Evolutionary conservation across 2,113 vertebrate genomes (phyloP).

Genomic region (Fregetta grallaria): DNA sequence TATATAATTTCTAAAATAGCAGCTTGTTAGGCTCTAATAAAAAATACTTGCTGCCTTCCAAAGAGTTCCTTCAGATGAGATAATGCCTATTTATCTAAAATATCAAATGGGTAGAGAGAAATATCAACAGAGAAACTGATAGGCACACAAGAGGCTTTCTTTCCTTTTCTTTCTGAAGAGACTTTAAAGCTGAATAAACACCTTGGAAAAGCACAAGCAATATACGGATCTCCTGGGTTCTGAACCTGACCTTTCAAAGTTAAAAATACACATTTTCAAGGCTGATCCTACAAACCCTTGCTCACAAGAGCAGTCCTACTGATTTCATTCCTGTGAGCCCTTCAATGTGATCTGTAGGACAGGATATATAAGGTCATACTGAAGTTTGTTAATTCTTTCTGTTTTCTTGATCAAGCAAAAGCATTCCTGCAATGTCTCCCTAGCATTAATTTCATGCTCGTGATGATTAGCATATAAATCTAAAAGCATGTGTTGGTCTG

Average conservation of each 20-base stretch:
- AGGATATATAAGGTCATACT: neutral
- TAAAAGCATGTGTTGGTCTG: neutral
- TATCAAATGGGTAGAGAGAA: conserved; percentile 39
- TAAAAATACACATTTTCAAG: conserved; percentile 45
- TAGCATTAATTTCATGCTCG: neutral
- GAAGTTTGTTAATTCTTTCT: neutral
- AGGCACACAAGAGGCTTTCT: conserved; percentile 48
- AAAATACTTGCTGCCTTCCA: neutral
- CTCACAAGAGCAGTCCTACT: neutral
- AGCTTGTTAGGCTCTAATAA: neutral
- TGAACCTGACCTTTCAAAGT: conserved; percentile 59
- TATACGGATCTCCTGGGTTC: conserved; percentile 47
- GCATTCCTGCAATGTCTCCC: neutral
- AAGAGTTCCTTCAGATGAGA: conserved; percentile 35
- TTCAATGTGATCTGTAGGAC: fast-evolving
- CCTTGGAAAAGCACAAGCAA: conserved; percentile 63
- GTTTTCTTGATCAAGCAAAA: neutral
- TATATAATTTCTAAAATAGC: conserved; percentile 1
- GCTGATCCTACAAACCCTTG: neutral
- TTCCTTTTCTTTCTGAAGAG: conserved; percentile 36
- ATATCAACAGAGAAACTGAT: conserved; percentile 9
- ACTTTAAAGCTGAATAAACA: conserved; percentile 67
- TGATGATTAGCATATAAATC: conserved; percentile 25
- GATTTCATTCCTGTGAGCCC: neutral
- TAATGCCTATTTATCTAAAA: conserved; percentile 59